Evolutionary conservation across 30 jellyfish, hydroid and myxozoan species (phyloP).

Genomic region (Chrysaora quinquecirrha): DNA sequence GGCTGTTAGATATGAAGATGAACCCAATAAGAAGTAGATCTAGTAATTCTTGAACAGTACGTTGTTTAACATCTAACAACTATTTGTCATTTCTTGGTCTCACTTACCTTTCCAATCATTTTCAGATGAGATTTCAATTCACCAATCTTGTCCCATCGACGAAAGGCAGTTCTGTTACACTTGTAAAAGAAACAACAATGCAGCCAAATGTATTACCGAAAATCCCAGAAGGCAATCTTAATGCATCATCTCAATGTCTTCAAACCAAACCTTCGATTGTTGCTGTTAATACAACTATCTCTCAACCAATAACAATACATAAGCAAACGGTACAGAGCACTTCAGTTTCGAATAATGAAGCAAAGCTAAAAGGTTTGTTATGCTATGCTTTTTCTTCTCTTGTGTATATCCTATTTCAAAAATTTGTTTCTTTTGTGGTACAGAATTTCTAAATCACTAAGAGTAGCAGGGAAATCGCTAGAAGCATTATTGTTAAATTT

Average conservation of each 20-base stretch:
- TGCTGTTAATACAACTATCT: background rate
- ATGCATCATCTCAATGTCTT: background rate
- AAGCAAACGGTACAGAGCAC: background rate
- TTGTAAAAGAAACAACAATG: conserved; percentile 74
- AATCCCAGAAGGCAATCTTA: background rate
- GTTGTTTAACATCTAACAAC: too few relatives aligned
- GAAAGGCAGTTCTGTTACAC: conserved; percentile 81
- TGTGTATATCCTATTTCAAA: background rate
- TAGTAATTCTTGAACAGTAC: too few relatives aligned
- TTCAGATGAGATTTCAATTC: conserved; percentile 61
- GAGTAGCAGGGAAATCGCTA: too few relatives aligned
- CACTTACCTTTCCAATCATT: too few relatives aligned
- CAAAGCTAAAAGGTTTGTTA: background rate
- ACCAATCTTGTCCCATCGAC: conserved; percentile 85
- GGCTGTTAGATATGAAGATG: too few relatives aligned
- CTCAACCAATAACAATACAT: background rate
- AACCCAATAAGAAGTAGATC: too few relatives aligned
- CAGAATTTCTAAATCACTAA: too few relatives aligned
- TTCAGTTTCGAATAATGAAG: background rate
- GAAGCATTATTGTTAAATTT: too few relatives aligned
- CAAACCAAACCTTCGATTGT: background rate
- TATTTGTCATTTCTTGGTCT: too few relatives aligned
- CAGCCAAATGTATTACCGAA: background rate
- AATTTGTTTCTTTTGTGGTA: background rate
- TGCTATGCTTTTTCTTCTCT: too few relatives aligned